Percentiles rank a stretch among this genome's conserved stretches.
These are phyloP conservation scores for Mechanitis mazaeus DNA, from an alignment of 2,888 invertebrate genomes.

Conservation along the genomic window DNA sequence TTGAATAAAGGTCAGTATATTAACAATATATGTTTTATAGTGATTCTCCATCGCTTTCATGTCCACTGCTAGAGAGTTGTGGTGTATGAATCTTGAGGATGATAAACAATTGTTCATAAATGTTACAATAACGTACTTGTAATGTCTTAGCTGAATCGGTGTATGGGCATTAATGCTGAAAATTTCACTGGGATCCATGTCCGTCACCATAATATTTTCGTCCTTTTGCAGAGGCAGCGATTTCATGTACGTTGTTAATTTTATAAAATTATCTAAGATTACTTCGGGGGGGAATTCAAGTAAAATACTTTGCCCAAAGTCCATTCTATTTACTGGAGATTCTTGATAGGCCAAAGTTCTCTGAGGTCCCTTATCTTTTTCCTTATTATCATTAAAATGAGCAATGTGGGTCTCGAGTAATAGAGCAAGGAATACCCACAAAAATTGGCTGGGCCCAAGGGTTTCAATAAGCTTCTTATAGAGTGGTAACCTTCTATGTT, in stretches of 20 bases:
- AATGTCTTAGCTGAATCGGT: slow-evolving; percentile 87
- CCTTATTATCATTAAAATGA: slow-evolving; percentile 70
- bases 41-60: slow-evolving; percentile 73
- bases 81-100: slow-evolving; percentile 81
- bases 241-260: slow-evolving; percentile 80
- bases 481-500: slow-evolving; percentile 89
- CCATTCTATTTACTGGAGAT: slow-evolving; percentile 75
- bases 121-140: slow-evolving; percentile 86
- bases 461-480: slow-evolving; percentile 88
- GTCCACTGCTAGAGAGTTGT: slow-evolving; percentile 74
- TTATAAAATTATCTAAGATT: slow-evolving; percentile 80
- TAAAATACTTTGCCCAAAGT: slow-evolving; percentile 81
- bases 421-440: slow-evolving; percentile 84
- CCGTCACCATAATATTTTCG: slow-evolving; percentile 62
- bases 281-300: slow-evolving; percentile 80
- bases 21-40: slow-evolving; percentile 83
- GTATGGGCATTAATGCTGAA: slow-evolving; percentile 81
- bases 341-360: slow-evolving; percentile 60
- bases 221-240: slow-evolving; percentile 81
- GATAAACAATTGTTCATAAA: slow-evolving; percentile 84
- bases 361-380: slow-evolving; percentile 47
- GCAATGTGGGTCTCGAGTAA: slow-evolving; percentile 83
- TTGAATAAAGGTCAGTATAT: slow-evolving; percentile 81
- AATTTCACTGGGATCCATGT: slow-evolving; percentile 65
- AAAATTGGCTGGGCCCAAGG: slow-evolving; percentile 78